Percentiles rank a stretch among this genome's conserved stretches.
Conservation (phyloP, 2,113 vertebrate genomes). For the Pongo pygmaeus region DNA sequence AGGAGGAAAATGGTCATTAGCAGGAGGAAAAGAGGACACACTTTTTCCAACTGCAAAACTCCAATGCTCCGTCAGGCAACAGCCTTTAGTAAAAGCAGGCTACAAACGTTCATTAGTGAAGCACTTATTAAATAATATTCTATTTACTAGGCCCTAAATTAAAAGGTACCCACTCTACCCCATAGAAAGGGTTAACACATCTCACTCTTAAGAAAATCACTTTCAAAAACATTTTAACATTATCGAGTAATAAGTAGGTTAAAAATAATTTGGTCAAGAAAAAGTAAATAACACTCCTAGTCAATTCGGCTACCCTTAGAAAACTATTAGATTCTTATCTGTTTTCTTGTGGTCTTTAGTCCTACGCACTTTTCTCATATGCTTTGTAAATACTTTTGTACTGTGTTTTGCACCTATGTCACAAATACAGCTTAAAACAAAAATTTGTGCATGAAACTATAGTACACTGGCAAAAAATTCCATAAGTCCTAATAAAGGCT, state of each 20-base stretch:
- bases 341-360: neutral
- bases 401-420: neutral
- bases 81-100: conserved; percentile 12
- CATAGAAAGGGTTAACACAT: neutral
- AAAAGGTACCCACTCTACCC: neutral
- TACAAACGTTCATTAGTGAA: neutral
- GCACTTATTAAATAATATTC: neutral
- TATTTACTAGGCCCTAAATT: neutral
- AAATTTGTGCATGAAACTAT: neutral
- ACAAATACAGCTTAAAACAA: conserved; percentile 38
- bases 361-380: neutral
- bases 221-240: conserved; percentile 28
- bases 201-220: neutral
- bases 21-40: neutral
- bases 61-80: neutral
- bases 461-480: neutral
- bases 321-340: neutral
- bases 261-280: neutral
- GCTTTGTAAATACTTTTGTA: neutral
- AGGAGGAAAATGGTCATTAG: neutral
- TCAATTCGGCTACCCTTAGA: neutral
- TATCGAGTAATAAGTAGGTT: neutral
- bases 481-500: neutral
- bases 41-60: neutral
- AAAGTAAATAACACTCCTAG: neutral